Base-by-base conservation (phyloP, 2,888 invertebrate species). In the Pediacus dermestoides region DNA sequence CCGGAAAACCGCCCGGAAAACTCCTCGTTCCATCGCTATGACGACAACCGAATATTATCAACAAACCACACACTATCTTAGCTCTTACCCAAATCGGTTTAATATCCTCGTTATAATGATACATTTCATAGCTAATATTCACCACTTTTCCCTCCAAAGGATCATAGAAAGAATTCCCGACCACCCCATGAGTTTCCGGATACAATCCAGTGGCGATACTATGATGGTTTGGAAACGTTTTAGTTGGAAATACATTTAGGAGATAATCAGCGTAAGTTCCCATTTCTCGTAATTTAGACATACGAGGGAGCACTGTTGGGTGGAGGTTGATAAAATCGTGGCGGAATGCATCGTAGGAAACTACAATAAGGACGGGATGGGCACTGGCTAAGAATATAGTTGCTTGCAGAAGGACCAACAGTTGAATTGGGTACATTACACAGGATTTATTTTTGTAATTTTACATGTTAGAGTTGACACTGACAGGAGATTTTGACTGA, bases 151-250 rank as follows among this genome's bases (percentile, higher is more conserved):
- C 61, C 1, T 46, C 54, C 16, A 59, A 52, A 0, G 72, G 70
- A 59, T 83, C 81, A 55, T 73, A 81, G 52, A 78, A 72, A 15
- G 58, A 57, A 59, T 80, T 85, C 6, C 76, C 82, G 2, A 83
- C 63, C 16, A 86, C 78, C 1, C 85, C 85, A 64, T 86, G 85
- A 9, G 67, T 71, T 61, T 83, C 83, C 1, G 79, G 73, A 57
- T 78, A 81, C 32, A 82, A 63, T 4, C 85, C 85, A 15, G 82
- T 87, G 0, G 78, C 80, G 36, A 86, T 79, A 1, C 81, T 75
- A 55, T 80, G 80, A 66, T 86, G 86, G 67, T 86, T 86, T 1
- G 85, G 81, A 57, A 81, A 81, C 1, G 86, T 87, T 67, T 82
- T 82, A 1, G 85, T 85, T 0, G 78, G 75, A 58, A 81, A 82